Conservation (phyloP, 1,140 invertebrate species). For the Anastatus disparis region DNA sequence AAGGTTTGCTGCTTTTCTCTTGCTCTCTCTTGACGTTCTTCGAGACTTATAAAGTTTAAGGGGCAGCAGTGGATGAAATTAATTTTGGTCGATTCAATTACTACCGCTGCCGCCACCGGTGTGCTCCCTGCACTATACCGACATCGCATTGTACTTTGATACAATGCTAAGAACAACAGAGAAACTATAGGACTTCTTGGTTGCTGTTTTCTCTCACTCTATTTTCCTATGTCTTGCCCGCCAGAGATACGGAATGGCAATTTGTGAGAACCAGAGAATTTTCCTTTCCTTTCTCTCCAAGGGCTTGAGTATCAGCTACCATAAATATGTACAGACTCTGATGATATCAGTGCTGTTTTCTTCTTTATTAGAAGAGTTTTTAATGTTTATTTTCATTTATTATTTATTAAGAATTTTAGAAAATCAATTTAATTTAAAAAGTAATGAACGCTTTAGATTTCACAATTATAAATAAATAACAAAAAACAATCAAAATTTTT, state of each 20-base stretch:
- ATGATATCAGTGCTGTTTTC: not conserved
- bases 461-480: too few species aligned
- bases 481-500: too few species aligned
- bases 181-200: not conserved
- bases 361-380: not conserved
- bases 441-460: too few species aligned
- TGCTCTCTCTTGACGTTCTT: constrained; percentile 44
- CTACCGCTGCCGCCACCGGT: too few species aligned
- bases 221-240: too few species aligned
- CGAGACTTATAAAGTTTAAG: constrained; percentile 53
- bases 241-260: constrained; percentile 4
- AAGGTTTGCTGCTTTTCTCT: constrained; percentile 27
- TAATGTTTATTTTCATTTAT: not conserved
- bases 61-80: constrained; percentile 58
- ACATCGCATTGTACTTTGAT: constrained; percentile 51
- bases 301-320: not conserved
- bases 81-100: constrained; percentile 64
- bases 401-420: too few species aligned
- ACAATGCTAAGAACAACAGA: constrained; percentile 34
- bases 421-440: too few species aligned
- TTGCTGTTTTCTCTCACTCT: too few species aligned
- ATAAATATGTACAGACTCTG: not conserved
- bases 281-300: not conserved
- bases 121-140: too few species aligned
- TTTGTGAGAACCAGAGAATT: not conserved